Evolutionary conservation across 2,113 vertebrate genomes (phyloP), one percentile per base, ranked within the genome.

Genomic region (Thalassoma bifasciatum): DNA sequence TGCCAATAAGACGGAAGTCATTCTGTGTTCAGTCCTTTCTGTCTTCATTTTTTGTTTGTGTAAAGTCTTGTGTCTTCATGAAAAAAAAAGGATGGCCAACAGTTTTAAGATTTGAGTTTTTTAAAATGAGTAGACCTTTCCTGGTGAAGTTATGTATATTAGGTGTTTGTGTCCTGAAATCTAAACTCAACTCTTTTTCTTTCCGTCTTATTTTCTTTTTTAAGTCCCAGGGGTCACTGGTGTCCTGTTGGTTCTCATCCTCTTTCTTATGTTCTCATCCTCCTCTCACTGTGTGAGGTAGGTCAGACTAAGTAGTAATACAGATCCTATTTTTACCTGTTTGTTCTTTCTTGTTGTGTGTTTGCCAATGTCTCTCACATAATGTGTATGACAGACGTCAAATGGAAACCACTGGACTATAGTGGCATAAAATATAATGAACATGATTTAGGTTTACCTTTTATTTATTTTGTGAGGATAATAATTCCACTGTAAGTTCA

Each of bases 211-310:
- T 59, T 75, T 30, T 30, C 6, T 30, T 30, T 30, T 30, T 30
- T 30, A 30, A 99, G 98, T 99, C 90, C 96, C 98, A 60, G 98
- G 98, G 66, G 82, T 98, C 75, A 99, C 98, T 1, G 98, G 98
- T 0, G 85, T 98, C 66, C 85, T 97, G 66, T 93, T 99, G 96
- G 97, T 98, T 23, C 80, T 99, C 62, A 95, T 98, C 53, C 93
- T 99, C 24, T 98, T 98, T 83, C 90, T 99, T 12, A 99, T 99
- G 96, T 94, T 95, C 66, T 96, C 95, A 1, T 97, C 97, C 22
- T 99, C 98, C 17, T 97, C 97, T 0, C 94, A 96, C 73, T 95
- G 96, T 0, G 95, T 99, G 81, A 93, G 98, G 97, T 98, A 92
- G 88, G 87, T 65, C 62, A 16, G 59, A 26, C 26, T 13, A 44